Conservation (phyloP, 2,113 vertebrate species). For the Amia ocellicauda region DNA sequence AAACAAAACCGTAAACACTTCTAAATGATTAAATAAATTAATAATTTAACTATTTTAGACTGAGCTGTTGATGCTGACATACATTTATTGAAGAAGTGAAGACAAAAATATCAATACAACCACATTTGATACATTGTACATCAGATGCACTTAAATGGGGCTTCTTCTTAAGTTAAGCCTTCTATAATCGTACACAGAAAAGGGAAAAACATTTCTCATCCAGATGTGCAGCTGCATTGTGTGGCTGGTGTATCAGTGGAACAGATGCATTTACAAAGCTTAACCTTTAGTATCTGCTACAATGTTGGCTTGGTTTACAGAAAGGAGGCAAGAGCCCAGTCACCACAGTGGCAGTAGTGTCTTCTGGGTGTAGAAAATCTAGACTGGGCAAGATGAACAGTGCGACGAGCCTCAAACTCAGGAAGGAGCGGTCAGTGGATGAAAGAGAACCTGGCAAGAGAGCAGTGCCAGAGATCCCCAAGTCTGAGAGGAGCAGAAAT, state of each 20-base stretch:
- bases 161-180: constrained; percentile 81
- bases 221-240: constrained; percentile 73
- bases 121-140: constrained; percentile 91
- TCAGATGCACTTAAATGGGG: constrained; percentile 84
- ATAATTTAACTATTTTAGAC: constrained; percentile 7
- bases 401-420: too few species aligned
- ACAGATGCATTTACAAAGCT: constrained; percentile 53
- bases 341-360: too few species aligned
- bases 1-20: neutral
- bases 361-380: too few species aligned
- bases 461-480: too few species aligned
- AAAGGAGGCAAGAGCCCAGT: too few species aligned
- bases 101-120: constrained; percentile 49
- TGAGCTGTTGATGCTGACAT: constrained; percentile 37
- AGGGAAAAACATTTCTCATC: constrained; percentile 69
- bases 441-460: too few species aligned
- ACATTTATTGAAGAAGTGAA: constrained; percentile 83
- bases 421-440: too few species aligned
- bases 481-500: too few species aligned
- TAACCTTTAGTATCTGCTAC: neutral
- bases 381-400: too few species aligned
- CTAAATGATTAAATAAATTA: neutral
- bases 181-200: constrained; percentile 76
- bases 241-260: constrained; percentile 62
- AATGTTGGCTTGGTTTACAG: neutral